Evolutionary conservation across 1,140 invertebrate genomes (phyloP).

Genomic region (Drosophila sturtevanti): DNA sequence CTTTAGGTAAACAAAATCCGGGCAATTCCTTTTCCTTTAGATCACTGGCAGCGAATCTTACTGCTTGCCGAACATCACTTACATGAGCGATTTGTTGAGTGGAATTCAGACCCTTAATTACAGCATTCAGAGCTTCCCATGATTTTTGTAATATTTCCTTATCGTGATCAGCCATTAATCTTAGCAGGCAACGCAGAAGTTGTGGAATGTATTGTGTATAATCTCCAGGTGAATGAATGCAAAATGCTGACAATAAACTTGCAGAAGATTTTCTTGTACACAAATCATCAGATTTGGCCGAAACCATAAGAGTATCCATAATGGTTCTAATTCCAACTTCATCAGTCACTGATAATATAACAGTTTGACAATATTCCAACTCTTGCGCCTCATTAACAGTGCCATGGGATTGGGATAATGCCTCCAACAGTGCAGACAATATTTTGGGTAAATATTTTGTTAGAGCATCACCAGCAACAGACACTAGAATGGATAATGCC

Average conservation of each 20-base stretch:
- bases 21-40: constrained; percentile 91
- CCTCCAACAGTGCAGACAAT: constrained; percentile 93
- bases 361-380: constrained; percentile 96
- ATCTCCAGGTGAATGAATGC: constrained; percentile 93
- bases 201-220: constrained; percentile 94
- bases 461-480: constrained; percentile 97
- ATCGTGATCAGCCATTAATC: constrained; percentile 92
- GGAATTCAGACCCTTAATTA: constrained; percentile 93
- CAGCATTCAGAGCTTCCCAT: constrained; percentile 95
- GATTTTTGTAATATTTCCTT: constrained; percentile 91
- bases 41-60: constrained; percentile 94
- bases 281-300: constrained; percentile 87
- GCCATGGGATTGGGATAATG: constrained; percentile 88
- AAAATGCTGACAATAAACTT: constrained; percentile 94
- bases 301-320: constrained; percentile 95
- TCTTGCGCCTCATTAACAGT: constrained; percentile 89
- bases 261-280: constrained; percentile 90
- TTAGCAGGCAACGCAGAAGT: constrained; percentile 93
- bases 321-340: constrained; percentile 94
- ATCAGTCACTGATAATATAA: constrained; percentile 94
- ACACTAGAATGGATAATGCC: constrained; percentile 95
- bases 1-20: constrained; percentile 98
- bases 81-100: constrained; percentile 93
- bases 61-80: constrained; percentile 94
- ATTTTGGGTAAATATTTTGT: constrained; percentile 95